These are phyloP conservation scores for Arrhopalites spinosus DNA, from an alignment of 2,888 invertebrate species.

Conservation along the genomic window DNA sequence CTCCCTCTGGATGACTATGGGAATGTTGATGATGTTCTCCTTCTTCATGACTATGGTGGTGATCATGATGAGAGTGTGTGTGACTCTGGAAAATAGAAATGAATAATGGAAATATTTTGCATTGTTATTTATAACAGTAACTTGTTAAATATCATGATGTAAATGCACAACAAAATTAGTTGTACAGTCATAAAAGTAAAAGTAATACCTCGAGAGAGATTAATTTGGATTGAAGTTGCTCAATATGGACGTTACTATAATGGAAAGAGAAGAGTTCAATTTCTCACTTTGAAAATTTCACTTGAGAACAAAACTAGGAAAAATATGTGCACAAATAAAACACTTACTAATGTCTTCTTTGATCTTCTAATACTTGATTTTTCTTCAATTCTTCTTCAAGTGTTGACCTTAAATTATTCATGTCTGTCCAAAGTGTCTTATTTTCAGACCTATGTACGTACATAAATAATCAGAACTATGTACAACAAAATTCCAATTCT, in stretches of 20 bases:
- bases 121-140: background rate
- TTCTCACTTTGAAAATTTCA: too few relatives aligned
- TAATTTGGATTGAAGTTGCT: conserved; percentile 5
- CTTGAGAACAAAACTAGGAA: too few relatives aligned
- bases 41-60: conserved; percentile 32
- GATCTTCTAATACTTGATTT: conserved; percentile 21
- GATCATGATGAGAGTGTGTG: conserved; percentile 26
- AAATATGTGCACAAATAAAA: too few relatives aligned
- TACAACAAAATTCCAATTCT: background rate
- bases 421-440: background rate
- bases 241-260: background rate
- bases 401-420: conserved; percentile 4
- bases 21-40: conserved; percentile 38
- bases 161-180: background rate
- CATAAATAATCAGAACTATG: background rate
- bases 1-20: conserved; percentile 27
- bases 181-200: background rate
- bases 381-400: conserved; percentile 22
- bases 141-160: background rate
- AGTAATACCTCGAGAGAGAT: background rate
- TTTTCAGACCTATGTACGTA: conserved; percentile 10
- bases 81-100: background rate
- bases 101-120: background rate
- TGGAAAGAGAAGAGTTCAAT: too few relatives aligned
- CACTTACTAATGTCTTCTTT: conserved; percentile 19